Conservation (phyloP, 30 jellyfish, hydroid and myxozoan species). For the Turritopsis rubra region DNA sequence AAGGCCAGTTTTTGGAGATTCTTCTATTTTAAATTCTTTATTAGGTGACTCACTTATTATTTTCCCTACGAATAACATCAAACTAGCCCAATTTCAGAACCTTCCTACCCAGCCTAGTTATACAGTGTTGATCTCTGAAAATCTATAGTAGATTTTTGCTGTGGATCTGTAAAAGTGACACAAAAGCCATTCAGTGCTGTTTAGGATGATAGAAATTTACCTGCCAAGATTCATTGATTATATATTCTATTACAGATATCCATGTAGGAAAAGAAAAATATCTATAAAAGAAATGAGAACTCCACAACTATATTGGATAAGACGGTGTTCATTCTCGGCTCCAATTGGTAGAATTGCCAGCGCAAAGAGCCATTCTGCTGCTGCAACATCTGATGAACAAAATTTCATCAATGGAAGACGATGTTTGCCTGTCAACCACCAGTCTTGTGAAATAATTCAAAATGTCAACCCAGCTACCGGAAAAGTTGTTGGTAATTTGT, state of each 20-base stretch:
- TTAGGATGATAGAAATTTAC: too few relatives aligned
- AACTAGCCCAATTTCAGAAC: too few relatives aligned
- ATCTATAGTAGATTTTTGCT: too few relatives aligned
- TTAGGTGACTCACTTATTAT: too few relatives aligned
- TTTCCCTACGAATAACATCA: too few relatives aligned
- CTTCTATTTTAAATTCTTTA: too few relatives aligned
- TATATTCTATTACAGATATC: not conserved
- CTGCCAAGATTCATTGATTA: not conserved
- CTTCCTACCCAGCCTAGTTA: too few relatives aligned
- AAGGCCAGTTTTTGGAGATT: too few relatives aligned
- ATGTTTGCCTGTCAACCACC: conserved; percentile 37
- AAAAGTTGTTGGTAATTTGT: conserved; percentile 45
- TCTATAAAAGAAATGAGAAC: not conserved
- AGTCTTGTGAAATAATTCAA: conserved; percentile 25
- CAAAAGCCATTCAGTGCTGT: too few relatives aligned
- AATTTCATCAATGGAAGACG: conserved; percentile 74
- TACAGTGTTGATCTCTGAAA: too few relatives aligned
- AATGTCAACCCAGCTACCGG: conserved; percentile 87
- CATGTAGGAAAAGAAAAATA: not conserved
- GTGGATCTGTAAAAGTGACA: too few relatives aligned
- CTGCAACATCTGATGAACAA: conserved; percentile 19
- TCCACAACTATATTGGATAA: not conserved
- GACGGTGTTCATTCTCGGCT: conserved; percentile 1
- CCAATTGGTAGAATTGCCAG: conserved; percentile 3
- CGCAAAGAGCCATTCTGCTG: conserved; percentile 9